Evolutionary conservation across 2,113 vertebrate genomes (phyloP), one percentile per base, ranked within the genome.

Genomic region (Hirundichthys speculiger): DNA sequence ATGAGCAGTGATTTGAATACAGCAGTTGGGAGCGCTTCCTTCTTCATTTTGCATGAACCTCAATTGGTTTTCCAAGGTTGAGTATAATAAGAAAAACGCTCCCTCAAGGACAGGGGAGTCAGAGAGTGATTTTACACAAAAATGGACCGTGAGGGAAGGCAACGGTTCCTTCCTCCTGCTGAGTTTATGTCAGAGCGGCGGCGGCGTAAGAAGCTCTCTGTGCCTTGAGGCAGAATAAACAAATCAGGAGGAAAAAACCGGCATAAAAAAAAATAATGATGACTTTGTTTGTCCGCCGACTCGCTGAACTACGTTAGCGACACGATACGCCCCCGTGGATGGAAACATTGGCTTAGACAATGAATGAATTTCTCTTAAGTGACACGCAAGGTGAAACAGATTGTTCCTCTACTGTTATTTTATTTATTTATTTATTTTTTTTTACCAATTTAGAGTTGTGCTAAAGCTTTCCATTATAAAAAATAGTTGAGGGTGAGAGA

Each of bases 221-320:
- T 39, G 46, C 27, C 54, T 51, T 0, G 4, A 64, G 61, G 67
- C 42, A 40, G 24, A 45, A 79, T 63, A 52, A 68, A 76, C 63
- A 51, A 49, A 68, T 64, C 43, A 56, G 11, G 22, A 57, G 19
- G 18, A 46, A 61, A 46, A 61, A 69, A 60, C 43, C 25, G 43
- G 49, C 51, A 66, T 54, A 42, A 73, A 21, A 73, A 21, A 66
- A 73, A 82, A 72, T 51, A 52, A 42, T 45, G 52, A 62, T 49
- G 27, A 52, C 53, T 78, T 3, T 14, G 62, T 69, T 39, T 34
- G 30, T 54, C 22, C 46, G 50, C 58, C 39, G 27, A 41, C 62
- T 7, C 13, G 43, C 50, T 2, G 46, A 52, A 22, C 27, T 51
- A 11, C 25, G 38, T 21, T 4, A 0, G 6, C 13, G 11, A 43